phyloP scores from a whole-genome alignment of 2,888 invertebrate species.

The Autographa gamma region DNA sequence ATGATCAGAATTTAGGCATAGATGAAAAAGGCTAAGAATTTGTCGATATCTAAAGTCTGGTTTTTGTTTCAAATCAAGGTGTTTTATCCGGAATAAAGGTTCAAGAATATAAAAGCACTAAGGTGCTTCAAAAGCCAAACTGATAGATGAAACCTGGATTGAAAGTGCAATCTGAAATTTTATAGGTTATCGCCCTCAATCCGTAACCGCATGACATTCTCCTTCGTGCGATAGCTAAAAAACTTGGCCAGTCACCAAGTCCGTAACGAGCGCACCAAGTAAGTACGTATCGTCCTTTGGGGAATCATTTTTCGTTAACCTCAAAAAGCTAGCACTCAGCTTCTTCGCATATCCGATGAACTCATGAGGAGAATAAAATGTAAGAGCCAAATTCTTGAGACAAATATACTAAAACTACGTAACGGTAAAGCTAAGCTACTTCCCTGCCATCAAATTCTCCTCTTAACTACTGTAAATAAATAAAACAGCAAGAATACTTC shows the following conservation, averaged over 20 bases:
- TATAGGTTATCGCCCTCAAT: not conserved
- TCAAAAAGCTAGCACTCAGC: not conserved
- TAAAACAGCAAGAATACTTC: not conserved
- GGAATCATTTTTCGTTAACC: not conserved
- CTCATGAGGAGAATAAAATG: not conserved
- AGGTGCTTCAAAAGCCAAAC: not conserved
- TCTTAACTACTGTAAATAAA: conserved; percentile 17
- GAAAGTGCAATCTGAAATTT: not conserved
- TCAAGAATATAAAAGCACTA: not conserved
- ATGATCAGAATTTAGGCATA: too few relatives aligned
- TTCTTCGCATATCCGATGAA: not conserved
- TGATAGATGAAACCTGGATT: not conserved
- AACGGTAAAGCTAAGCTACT: not conserved
- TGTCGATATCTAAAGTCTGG: too few relatives aligned
- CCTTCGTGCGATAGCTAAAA: conserved; percentile 3
- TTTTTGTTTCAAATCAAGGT: too few relatives aligned
- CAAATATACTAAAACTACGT: not conserved
- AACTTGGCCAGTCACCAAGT: not conserved
- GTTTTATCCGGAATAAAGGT: too few relatives aligned
- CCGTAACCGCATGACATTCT: conserved; percentile 4
- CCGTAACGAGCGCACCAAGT: not conserved
- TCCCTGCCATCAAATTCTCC: not conserved
- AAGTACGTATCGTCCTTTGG: not conserved
- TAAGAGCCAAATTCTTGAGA: not conserved
- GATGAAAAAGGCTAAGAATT: too few relatives aligned